Percentiles rank a stretch among this genome's conserved stretches.
Evolutionary conservation across 2,797 vertebrate genomes (phyloP).

Genomic region (Psittacula echo): DNA sequence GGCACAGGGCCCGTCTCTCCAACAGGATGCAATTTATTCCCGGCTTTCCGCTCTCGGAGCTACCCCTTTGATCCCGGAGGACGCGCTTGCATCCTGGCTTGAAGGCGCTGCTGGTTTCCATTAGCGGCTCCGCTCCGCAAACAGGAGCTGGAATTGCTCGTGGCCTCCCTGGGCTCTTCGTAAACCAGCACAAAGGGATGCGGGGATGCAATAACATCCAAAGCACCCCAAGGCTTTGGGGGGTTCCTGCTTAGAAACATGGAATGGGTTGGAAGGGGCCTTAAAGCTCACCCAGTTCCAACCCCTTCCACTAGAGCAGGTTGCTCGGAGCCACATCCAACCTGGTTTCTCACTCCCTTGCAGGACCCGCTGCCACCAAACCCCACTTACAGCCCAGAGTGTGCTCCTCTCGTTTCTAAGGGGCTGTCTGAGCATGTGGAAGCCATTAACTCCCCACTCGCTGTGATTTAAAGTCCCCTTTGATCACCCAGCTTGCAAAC

Average conservation of each 20-base stretch:
- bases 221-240: accelerated
- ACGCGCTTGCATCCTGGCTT: neutral
- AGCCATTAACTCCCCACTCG: neutral
- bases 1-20: neutral
- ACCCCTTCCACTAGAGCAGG: neutral
- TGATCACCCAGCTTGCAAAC: neutral
- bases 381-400: neutral
- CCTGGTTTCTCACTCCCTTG: neutral
- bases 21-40: slow-evolving; percentile 29
- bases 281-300: neutral
- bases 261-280: neutral
- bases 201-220: neutral
- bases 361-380: neutral
- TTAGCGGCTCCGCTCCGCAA: neutral
- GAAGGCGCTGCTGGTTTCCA: slow-evolving; percentile 34
- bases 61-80: slow-evolving; percentile 44
- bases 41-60: slow-evolving; percentile 15
- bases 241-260: neutral
- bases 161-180: neutral
- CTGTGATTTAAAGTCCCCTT: neutral
- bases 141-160: neutral
- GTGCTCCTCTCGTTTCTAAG: accelerated
- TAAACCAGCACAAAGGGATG: neutral
- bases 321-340: neutral
- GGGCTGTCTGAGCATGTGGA: neutral